Conservation (phyloP, 1,140 invertebrate species). For the Drosophila pectinifera region DNA sequence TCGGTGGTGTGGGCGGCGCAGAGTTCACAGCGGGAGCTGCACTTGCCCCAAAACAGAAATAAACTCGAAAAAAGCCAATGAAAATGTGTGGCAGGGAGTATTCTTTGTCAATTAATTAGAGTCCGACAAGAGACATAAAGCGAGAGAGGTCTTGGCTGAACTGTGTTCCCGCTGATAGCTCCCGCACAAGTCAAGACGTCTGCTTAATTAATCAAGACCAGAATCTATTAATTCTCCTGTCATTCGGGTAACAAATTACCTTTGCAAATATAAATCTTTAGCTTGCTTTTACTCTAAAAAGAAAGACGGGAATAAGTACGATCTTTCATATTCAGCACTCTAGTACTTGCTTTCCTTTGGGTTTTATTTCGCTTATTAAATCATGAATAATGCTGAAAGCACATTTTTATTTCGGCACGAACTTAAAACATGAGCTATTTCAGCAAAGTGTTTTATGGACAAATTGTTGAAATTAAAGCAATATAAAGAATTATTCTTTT, state of each 20-base stretch:
- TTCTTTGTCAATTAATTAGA: slow-evolving; percentile 69
- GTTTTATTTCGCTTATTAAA: slow-evolving; percentile 12
- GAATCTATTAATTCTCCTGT: slow-evolving; percentile 19
- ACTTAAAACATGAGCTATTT: slow-evolving; percentile 13
- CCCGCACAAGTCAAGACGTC: slow-evolving; percentile 11
- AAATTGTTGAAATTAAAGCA: not conserved
- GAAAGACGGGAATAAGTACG: too few relatives aligned
- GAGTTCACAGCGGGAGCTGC: slow-evolving; percentile 49
- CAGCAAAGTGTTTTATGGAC: not conserved
- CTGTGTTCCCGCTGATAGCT: slow-evolving; percentile 30
- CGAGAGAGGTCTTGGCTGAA: slow-evolving; percentile 21
- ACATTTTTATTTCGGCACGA: slow-evolving; percentile 13
- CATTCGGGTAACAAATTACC: slow-evolving; percentile 4
- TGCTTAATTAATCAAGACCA: slow-evolving; percentile 33
- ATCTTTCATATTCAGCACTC: not conserved
- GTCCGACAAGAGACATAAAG: slow-evolving; percentile 33
- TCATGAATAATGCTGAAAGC: slow-evolving; percentile 2
- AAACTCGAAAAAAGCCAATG: slow-evolving; percentile 33
- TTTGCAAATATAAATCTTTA: too few relatives aligned
- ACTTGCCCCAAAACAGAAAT: slow-evolving; percentile 48
- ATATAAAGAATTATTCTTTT: slow-evolving; percentile 1
- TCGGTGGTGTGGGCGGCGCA: slow-evolving; percentile 18
- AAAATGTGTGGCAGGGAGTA: slow-evolving; percentile 22
- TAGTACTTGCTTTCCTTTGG: not conserved
- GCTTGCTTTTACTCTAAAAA: not conserved